phyloP scores from a whole-genome alignment of 2,888 invertebrate species.

The Dynastes maya region DNA sequence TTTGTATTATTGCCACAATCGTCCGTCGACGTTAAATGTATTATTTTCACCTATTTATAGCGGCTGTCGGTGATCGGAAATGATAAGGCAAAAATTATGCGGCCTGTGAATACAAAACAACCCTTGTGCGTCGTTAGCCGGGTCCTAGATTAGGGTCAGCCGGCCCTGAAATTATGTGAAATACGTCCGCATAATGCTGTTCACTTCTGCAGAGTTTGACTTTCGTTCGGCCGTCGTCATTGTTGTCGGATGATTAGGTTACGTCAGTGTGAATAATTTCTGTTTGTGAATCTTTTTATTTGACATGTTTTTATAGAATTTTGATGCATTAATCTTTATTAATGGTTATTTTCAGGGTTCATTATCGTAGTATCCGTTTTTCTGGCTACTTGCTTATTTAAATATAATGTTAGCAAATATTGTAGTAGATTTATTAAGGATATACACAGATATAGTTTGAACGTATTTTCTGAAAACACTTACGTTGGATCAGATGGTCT shows the following conservation, averaged over 20 bases:
- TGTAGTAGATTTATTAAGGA: no score
- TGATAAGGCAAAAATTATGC: constrained; percentile 52
- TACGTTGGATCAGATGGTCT: no score
- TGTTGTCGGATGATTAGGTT: not conserved
- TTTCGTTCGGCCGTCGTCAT: not conserved
- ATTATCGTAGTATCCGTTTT: no score
- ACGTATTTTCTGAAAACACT: no score
- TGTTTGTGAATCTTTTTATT: not conserved
- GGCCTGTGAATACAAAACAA: constrained; percentile 39
- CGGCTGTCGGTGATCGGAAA: constrained; percentile 48
- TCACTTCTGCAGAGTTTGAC: constrained; percentile 7
- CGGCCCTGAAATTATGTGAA: constrained; percentile 43
- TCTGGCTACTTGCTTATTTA: no score
- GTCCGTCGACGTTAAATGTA: constrained; percentile 21
- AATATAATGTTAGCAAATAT: no score
- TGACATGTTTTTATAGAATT: not conserved
- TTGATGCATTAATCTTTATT: not conserved
- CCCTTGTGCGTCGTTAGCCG: constrained; percentile 21
- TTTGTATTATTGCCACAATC: constrained; percentile 22
- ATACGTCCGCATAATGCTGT: not conserved
- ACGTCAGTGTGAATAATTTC: constrained; percentile 5
- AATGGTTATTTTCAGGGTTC: not conserved
- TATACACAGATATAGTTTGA: no score
- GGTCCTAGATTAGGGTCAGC: constrained; percentile 39
- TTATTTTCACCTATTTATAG: constrained; percentile 44